A percentile compares a stretch with the other conserved stretches of the same genome.
Conservation (phyloP, 2,113 vertebrate genomes). For the Triplophysa dalaica region DNA sequence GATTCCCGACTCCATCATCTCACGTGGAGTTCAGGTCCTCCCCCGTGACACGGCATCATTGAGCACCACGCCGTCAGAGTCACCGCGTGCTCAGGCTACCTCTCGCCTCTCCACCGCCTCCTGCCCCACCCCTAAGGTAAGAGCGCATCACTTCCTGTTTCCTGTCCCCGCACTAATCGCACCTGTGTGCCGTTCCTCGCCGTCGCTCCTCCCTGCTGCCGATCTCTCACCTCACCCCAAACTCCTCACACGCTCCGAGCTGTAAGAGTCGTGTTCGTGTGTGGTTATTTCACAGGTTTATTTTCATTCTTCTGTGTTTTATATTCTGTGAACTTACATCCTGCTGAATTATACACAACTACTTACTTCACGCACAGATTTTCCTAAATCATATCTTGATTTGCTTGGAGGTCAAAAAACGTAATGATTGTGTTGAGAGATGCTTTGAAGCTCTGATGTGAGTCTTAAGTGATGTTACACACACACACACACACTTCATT, state of each 20-base stretch:
- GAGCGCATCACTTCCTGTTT: conserved; percentile 58
- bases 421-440: too few species aligned
- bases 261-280: neutral
- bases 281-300: conserved; percentile 13
- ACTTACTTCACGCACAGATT: too few species aligned
- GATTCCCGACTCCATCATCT: conserved; percentile 99
- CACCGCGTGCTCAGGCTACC: conserved; percentile 96
- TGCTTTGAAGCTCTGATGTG: too few species aligned
- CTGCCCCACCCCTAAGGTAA: conserved; percentile 99
- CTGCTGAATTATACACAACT: too few species aligned
- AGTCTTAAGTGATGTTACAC: too few species aligned
- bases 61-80: conserved; percentile 98
- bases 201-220: conserved; percentile 28
- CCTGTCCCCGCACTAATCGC: conserved; percentile 38
- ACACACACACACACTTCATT: too few species aligned
- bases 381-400: too few species aligned
- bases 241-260: conserved; percentile 10
- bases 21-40: conserved; percentile 97
- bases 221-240: neutral
- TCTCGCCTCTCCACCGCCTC: conserved; percentile 98
- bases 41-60: conserved; percentile 96
- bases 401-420: too few species aligned
- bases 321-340: too few species aligned
- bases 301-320: too few species aligned
- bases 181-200: conserved; percentile 32